Evolutionary conservation across 2,888 invertebrate species (phyloP).

Genomic region (Torymus auratus): DNA sequence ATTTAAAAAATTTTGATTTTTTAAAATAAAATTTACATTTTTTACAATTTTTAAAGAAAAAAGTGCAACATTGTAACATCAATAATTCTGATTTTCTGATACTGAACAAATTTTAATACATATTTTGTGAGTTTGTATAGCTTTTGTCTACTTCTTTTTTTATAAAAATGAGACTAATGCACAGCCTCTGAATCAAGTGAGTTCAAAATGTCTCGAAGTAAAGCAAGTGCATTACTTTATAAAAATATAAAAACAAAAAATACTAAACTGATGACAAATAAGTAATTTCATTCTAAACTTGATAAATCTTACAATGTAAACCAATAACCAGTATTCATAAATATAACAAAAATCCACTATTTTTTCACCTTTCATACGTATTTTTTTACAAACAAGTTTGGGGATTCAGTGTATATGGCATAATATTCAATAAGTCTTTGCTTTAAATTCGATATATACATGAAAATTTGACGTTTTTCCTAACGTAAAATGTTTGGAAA

Average conservation of each 20-base stretch:
- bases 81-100: slow-evolving; percentile 37
- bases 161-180: slow-evolving; percentile 53
- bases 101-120: slow-evolving; percentile 15
- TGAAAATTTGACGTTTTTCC: slow-evolving; percentile 22
- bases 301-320: slow-evolving; percentile 27
- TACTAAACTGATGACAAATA: slow-evolving; percentile 26
- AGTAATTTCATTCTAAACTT: slow-evolving; percentile 35
- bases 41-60: slow-evolving; percentile 6
- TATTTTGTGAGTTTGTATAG: slow-evolving; percentile 44
- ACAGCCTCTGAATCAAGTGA: slow-evolving; percentile 50
- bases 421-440: slow-evolving; percentile 59
- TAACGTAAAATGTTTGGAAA: slow-evolving; percentile 8
- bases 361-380: slow-evolving; percentile 1
- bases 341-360: slow-evolving; percentile 34
- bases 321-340: slow-evolving; percentile 39
- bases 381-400: slow-evolving; percentile 44
- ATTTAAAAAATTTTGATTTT: slow-evolving; percentile 18
- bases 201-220: slow-evolving; percentile 31
- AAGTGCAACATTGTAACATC: slow-evolving; percentile 36
- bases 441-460: slow-evolving; percentile 38
- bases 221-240: slow-evolving; percentile 19
- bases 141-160: slow-evolving; percentile 33
- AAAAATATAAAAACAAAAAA: slow-evolving; percentile 34
- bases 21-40: background rate
- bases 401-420: slow-evolving; percentile 51